phyloP scores from a whole-genome alignment of 2,888 invertebrate species.

The Eilema caniola region DNA sequence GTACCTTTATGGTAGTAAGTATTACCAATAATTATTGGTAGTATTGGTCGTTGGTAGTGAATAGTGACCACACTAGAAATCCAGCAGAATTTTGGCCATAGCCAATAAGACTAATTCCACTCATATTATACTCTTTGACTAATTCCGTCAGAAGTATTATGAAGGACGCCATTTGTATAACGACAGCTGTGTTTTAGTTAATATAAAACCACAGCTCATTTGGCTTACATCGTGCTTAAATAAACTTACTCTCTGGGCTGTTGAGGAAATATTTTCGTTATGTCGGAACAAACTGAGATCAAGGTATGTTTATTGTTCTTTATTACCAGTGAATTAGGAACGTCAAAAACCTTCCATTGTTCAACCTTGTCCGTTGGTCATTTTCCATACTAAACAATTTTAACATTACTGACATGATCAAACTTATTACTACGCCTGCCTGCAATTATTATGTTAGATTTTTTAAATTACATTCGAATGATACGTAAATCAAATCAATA shows the following conservation, averaged over 20 bases:
- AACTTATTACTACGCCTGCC: neutral
- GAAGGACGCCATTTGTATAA: conserved; percentile 49
- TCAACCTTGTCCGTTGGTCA: conserved; percentile 71
- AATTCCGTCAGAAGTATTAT: conserved; percentile 8
- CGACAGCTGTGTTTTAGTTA: conserved; percentile 48
- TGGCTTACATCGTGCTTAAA: conserved; percentile 11
- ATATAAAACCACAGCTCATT: conserved; percentile 22
- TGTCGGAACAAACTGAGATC: conserved; percentile 73
- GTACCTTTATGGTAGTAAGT: too few species aligned
- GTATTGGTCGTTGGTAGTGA: too few species aligned
- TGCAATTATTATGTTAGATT: neutral
- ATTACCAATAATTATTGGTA: too few species aligned
- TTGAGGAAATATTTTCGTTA: conserved; percentile 43
- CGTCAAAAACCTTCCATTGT: conserved; percentile 72
- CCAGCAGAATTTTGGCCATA: neutral
- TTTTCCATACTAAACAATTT: conserved; percentile 1
- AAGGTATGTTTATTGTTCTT: conserved; percentile 66
- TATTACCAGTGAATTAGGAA: conserved; percentile 26
- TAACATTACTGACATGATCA: neutral
- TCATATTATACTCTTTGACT: too few species aligned
- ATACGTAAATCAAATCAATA: neutral
- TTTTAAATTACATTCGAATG: neutral
- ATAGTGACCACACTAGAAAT: too few species aligned
- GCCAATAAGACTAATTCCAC: too few species aligned
- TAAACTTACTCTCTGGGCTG: conserved; percentile 32